Evolutionary conservation across 2,888 invertebrate genomes (phyloP), one percentile per base, ranked within the genome.

Genomic region (Rhopalosiphum nymphaeae): DNA sequence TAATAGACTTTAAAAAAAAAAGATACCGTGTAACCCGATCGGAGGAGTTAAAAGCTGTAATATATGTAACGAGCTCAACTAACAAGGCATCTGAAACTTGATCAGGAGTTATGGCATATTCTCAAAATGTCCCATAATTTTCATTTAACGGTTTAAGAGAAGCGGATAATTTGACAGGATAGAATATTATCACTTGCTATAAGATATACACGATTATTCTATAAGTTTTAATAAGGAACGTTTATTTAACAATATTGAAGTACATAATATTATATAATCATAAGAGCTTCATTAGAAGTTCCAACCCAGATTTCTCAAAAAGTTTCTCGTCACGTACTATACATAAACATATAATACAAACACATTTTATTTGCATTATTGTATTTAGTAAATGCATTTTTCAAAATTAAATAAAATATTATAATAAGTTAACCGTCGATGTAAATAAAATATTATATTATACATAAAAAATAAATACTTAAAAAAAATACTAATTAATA

Each of bases 71-170:
- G 85, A 93, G 90, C 90, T 84, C 36, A 36, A 25, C 89, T 93
- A 90, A 93, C 93, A 93, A 93, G 93, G 46, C 89, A 49, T 57
- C 85, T 90, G 93, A 89, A 93, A 93, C 42, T 84, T 93, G 93
- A 93, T 93, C 89, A 57, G 57, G 49, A 93, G 57, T 84, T 93
- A 93, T 85, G 44, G 46, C n/a, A 11, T 56, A 42, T 78, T 88
- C 89, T 89, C 67, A 26, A 78, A 84, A 56, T 84, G 78, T 84
- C 61, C 46, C 84, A 93, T 89, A 93, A 93, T 93, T 93, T 93
- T 89, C 53, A 89, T 89, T 93, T 93, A 61, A 89, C 46, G 53
- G 84, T 56, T 87, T 67, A 49, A 92, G 87, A 29, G 49, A 87
- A 92, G 49, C 87, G 21, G 26, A 56, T 10, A 89, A 89, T 93